phyloP scores from a whole-genome alignment of 2,888 invertebrate species.

The Leptarthrus brevirostris region DNA sequence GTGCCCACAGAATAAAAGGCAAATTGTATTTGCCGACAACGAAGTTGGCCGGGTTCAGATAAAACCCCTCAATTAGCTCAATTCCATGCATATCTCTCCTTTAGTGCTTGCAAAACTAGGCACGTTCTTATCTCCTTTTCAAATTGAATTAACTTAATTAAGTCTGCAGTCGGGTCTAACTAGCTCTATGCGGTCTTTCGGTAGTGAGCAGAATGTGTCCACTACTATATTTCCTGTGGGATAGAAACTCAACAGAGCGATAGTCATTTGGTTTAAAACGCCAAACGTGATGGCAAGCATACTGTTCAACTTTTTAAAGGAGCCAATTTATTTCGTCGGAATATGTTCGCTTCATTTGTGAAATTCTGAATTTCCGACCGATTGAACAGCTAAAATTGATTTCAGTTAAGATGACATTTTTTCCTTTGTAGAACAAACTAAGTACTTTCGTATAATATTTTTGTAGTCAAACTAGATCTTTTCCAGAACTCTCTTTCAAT shows the following conservation, averaged over 20 bases:
- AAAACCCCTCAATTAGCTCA: slow-evolving; percentile 29
- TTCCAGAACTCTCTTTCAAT: too few species aligned
- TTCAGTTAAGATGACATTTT: neutral
- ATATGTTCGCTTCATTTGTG: slow-evolving; percentile 1
- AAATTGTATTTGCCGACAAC: neutral
- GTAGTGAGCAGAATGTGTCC: neutral
- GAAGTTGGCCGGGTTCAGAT: neutral
- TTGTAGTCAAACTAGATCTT: too few species aligned
- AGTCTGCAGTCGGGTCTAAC: neutral
- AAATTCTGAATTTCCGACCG: too few species aligned
- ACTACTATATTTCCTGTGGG: neutral
- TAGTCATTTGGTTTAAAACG: neutral
- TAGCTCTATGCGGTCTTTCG: neutral
- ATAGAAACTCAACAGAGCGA: neutral
- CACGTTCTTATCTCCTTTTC: slow-evolving; percentile 39
- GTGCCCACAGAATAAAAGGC: neutral
- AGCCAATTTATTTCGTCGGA: neutral
- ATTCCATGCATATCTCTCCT: slow-evolving; percentile 9
- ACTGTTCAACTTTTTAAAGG: neutral
- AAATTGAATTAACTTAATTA: slow-evolving; percentile 44
- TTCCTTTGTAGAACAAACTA: neutral
- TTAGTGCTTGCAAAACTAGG: slow-evolving; percentile 1
- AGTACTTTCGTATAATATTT: too few species aligned
- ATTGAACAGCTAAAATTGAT: neutral
- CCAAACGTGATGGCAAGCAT: neutral